Base-by-base conservation (phyloP, 1,140 invertebrate genomes). In the Drosophila obscura region DNA sequence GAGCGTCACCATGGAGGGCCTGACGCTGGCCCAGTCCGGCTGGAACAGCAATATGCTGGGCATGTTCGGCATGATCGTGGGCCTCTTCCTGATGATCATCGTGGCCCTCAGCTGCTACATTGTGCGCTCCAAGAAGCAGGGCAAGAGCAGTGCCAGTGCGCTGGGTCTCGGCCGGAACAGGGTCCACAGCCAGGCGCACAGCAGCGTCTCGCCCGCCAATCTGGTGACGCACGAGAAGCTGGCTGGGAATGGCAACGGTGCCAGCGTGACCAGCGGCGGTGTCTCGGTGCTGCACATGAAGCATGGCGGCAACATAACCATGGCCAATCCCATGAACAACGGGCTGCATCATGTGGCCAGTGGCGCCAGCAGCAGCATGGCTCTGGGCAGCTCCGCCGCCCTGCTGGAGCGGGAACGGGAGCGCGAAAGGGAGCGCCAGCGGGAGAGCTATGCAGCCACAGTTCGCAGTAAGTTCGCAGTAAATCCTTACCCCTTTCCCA, bases 281-380 rank as follows among this genome's bases (percentile, higher is more conserved):
- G 90, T 91, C 9, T 91, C 90, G 0, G 90, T 91, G 26, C 72
- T 91, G 19, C 90, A 91, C 52, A 91, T 91, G 90, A 91, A 91
- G 58, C 90, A 90, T 15, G 77, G 69, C 43, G 82, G 84, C 22
- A 91, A 90, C 22, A 81, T 91, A 7, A 78, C 80, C 3, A 87
- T 91, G 77, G 61, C 88, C 19, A 91, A 91, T 78, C 90, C 90
- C 1, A 91, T 91, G 7, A 88, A 83, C 28, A 92, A 90, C 73
- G 83, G 87, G 1, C 58, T 90, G 11, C 72, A 79, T 53, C 76
- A 87, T 65, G 79, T 87, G 45, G 80, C 60, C 44, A 80, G 72
- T 15, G 92, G 92, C 24, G 93, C 93, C 13, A 90, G 93, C 68
- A 92, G 93, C 79, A 93, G 93, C 76, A 92, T 94, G 58, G 93